These are phyloP conservation scores for Poecile montanus DNA, from an alignment of 2,797 vertebrate genomes.

Conservation along the genomic window DNA sequence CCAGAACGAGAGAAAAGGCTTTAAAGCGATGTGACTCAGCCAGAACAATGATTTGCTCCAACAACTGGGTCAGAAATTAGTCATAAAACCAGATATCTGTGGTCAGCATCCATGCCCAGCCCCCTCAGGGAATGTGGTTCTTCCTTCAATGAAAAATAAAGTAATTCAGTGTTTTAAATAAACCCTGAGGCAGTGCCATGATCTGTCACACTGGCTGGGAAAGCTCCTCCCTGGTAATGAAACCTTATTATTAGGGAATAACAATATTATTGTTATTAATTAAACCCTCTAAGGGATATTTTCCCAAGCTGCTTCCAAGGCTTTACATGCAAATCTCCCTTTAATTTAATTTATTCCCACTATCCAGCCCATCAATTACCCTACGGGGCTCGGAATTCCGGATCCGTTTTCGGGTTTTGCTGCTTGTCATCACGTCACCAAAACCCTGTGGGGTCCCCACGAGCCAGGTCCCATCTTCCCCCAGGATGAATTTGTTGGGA, in stretches of 20 bases:
- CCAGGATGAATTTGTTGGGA: not conserved
- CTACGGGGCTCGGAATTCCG: rapidly evolving
- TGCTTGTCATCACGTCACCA: rapidly evolving
- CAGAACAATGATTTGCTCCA: not conserved
- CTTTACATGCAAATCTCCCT: not conserved
- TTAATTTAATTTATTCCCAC: not conserved
- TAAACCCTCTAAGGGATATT: not conserved
- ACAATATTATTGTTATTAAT: not conserved
- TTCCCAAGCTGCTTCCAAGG: not conserved
- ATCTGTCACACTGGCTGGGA: not conserved
- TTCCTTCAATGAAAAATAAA: not conserved
- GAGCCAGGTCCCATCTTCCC: not conserved
- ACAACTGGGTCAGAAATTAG: not conserved
- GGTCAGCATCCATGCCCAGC: not conserved
- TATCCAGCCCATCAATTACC: not conserved
- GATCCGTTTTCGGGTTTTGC: not conserved
- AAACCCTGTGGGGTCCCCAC: rapidly evolving
- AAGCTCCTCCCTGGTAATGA: not conserved
- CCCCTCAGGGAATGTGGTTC: not conserved
- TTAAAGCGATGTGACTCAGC: not conserved
- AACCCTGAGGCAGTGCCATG: not conserved
- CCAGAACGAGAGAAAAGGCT: not conserved
- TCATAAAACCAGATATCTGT: not conserved
- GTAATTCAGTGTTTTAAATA: not conserved
- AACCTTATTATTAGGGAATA: not conserved